Evolutionary conservation across 2,797 vertebrate genomes (phyloP), one percentile per base, ranked within the genome.

Genomic region (Sardinella longiceps): DNA sequence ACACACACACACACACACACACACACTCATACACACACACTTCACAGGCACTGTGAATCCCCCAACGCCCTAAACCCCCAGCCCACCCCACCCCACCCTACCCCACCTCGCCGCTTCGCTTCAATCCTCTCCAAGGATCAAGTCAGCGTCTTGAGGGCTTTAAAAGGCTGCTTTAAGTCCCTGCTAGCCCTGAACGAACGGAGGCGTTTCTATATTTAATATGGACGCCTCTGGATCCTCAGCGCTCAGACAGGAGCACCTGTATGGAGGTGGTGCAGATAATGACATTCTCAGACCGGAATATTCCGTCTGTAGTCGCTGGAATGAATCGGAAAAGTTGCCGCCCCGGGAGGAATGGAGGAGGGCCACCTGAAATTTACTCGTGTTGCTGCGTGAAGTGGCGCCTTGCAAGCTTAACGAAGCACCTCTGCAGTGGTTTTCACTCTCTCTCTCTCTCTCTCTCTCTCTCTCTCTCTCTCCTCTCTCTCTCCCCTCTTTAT

Each of bases 331-430:
- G n/a, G n/a, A n/a, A n/a, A 28, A n/a, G n/a, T 28, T 60, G 58
- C 58, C n/a, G n/a, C n/a, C n/a, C 9, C 9, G 23, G 10, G 58
- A n/a, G 6, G n/a, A 28, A 11, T 1, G 58, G 25, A 28, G 53
- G 53, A 23, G 63, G 63, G 5, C 63, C 53, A 56, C 28, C 63
- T 70, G 63, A 63, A 63, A 70, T 70, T 70, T 30, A 28, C 63
- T 70, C 30, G 33, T 33, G 63, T 70, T 30, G 58, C 58, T 25
- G 58, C n/a, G n/a, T 28, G 58, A 7, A 9, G 58, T 63, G 28
- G 28, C 5, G 63, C 63, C 33, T 3, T 70, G 63, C 28, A 70
- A 70, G 63, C 63, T 70, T 70, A 70, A 70, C 28, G 30, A 70
- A 30, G 14, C 28, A 15, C 63, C 10, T 70, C 63, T 63, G 60